Conservation (phyloP, 2,797 vertebrate species). For the Ceryle rudis region DNA sequence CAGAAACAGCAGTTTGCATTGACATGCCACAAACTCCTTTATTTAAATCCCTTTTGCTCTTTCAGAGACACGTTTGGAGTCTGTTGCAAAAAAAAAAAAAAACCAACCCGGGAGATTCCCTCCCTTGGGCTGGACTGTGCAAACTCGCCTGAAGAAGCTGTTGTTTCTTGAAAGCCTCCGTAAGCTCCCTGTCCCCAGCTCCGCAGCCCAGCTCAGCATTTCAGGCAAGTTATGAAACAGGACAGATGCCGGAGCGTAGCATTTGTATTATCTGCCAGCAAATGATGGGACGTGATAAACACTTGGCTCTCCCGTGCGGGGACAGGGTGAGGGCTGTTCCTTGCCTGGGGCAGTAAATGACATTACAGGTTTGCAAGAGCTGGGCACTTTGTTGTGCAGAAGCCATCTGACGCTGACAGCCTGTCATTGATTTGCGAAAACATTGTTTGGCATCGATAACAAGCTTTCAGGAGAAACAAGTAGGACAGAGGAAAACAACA, state of each 20-base stretch:
- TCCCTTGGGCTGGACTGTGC: not conserved
- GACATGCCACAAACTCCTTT: not conserved
- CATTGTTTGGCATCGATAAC: constrained; percentile 52
- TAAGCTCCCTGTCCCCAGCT: not conserved
- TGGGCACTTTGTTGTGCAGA: constrained; percentile 33
- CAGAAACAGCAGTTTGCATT: not conserved
- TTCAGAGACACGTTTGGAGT: not conserved
- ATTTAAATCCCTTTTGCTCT: not conserved
- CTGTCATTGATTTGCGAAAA: constrained; percentile 61
- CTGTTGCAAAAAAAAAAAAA: not conserved
- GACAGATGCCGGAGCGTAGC: not conserved
- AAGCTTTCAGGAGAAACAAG: constrained; percentile 42
- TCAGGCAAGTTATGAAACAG: constrained; percentile 43
- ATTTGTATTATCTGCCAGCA: not conserved
- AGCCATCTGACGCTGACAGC: constrained; percentile 56
- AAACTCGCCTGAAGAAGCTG: not conserved
- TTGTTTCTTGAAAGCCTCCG: constrained; percentile 32
- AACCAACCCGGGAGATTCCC: not conserved
- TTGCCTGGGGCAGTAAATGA: constrained; percentile 10
- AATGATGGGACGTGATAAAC: constrained; percentile 43
- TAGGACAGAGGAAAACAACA: constrained; percentile 35
- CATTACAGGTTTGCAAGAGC: constrained; percentile 65
- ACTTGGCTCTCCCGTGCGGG: constrained; percentile 2
- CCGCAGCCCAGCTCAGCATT: constrained; percentile 25
- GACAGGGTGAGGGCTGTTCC: constrained; percentile 44